phyloP scores from a whole-genome alignment of 2,888 invertebrate species.

The Noctua fimbriata region DNA sequence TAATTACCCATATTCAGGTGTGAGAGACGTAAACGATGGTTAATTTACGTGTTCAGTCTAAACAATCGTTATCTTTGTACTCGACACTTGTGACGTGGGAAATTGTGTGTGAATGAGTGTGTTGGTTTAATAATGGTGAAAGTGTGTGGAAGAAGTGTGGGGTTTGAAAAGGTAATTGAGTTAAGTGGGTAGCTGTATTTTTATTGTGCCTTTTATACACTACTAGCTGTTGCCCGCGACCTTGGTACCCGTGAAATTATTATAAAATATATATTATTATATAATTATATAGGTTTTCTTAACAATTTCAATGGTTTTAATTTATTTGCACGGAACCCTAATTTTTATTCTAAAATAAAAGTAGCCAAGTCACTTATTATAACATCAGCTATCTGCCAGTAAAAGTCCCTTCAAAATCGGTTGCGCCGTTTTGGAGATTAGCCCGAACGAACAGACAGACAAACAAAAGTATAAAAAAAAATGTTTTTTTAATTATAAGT shows the following conservation, averaged over 20 bases:
- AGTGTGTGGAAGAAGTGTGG: neutral
- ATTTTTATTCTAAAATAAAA: neutral
- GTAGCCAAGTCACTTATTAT: no score
- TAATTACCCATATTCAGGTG: constrained; percentile 59
- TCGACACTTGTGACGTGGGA: constrained; percentile 27
- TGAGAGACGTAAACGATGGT: constrained; percentile 51
- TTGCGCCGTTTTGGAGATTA: no score
- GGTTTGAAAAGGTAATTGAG: neutral
- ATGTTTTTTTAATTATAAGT: no score
- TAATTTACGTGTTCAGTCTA: constrained; percentile 45
- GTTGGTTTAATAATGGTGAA: constrained; percentile 16
- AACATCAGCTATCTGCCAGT: no score
- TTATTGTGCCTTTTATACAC: neutral
- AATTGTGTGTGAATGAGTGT: constrained; percentile 5
- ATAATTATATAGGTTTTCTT: neutral
- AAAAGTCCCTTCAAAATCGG: no score
- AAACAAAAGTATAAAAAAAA: no score
- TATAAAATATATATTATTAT: neutral
- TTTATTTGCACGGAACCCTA: neutral
- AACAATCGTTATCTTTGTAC: constrained; percentile 36
- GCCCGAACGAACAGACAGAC: no score
- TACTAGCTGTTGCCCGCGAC: neutral
- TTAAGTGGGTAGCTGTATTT: neutral
- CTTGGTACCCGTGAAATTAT: neutral
- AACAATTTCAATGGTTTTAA: neutral